Evolutionary conservation across 2,797 vertebrate genomes (phyloP).

Genomic region (Cossypha polioptera): DNA sequence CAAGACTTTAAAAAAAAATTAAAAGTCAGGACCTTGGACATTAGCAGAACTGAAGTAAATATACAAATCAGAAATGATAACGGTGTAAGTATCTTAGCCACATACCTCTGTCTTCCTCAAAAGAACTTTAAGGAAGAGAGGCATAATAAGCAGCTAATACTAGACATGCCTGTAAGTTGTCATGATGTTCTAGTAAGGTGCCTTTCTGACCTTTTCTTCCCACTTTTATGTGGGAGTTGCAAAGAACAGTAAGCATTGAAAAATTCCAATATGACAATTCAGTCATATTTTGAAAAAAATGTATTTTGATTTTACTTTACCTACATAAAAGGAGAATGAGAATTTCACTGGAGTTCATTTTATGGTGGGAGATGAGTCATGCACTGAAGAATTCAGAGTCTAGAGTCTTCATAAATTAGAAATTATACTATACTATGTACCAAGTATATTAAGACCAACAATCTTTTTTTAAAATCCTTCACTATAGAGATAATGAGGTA

Average conservation of each 20-base stretch:
- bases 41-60: background rate
- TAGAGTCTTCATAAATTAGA: background rate
- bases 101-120: background rate
- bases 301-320: background rate
- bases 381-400: background rate
- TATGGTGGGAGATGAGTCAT: background rate
- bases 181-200: background rate
- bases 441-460: background rate
- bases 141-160: background rate
- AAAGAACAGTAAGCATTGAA: background rate
- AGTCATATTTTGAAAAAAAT: background rate
- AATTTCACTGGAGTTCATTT: background rate
- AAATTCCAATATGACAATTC: background rate
- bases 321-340: background rate
- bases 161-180: accelerated
- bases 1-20: too few relatives aligned
- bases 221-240: background rate
- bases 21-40: too few relatives aligned
- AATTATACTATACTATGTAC: background rate
- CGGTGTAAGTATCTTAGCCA: background rate
- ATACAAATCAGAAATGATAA: background rate
- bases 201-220: background rate
- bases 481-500: background rate
- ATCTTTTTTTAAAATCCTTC: background rate
- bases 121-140: background rate